These are phyloP conservation scores for Micromys minutus DNA, from an alignment of 2,113 vertebrate species.

Conservation along the genomic window DNA sequence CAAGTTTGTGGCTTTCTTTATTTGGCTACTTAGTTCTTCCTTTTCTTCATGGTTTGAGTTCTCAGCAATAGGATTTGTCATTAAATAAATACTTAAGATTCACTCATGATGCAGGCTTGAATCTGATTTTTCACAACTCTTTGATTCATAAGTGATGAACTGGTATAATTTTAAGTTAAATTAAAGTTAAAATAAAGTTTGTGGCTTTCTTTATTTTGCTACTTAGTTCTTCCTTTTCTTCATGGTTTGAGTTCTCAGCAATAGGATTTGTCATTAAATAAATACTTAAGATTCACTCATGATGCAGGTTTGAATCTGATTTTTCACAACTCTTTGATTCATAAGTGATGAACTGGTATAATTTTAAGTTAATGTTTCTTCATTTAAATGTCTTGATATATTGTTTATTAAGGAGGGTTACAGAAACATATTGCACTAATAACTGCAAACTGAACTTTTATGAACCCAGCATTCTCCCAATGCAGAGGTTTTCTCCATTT, in stretches of 20 bases:
- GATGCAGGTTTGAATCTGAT: not conserved
- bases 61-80: conserved; percentile 3
- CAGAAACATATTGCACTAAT: conserved; percentile 9
- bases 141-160: not conserved
- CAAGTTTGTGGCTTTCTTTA: not conserved
- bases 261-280: conserved; percentile 18
- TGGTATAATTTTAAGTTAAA: not conserved
- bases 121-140: not conserved
- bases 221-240: conserved; percentile 39
- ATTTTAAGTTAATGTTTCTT: not conserved
- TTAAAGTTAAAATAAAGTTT: too few species aligned
- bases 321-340: not conserved
- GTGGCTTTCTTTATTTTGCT: not conserved
- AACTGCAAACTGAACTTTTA: not conserved
- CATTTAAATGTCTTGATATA: conserved; percentile 25
- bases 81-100: conserved; percentile 22
- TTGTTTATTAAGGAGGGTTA: not conserved
- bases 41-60: conserved; percentile 25
- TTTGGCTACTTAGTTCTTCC: conserved; percentile 9
- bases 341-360: not conserved
- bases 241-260: not conserved
- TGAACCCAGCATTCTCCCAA: not conserved
- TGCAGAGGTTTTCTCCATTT: not conserved
- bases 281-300: not conserved
- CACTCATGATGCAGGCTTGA: not conserved